Conservation (phyloP, 2,113 vertebrate species). For the Boulengerochromis microlepis region DNA sequence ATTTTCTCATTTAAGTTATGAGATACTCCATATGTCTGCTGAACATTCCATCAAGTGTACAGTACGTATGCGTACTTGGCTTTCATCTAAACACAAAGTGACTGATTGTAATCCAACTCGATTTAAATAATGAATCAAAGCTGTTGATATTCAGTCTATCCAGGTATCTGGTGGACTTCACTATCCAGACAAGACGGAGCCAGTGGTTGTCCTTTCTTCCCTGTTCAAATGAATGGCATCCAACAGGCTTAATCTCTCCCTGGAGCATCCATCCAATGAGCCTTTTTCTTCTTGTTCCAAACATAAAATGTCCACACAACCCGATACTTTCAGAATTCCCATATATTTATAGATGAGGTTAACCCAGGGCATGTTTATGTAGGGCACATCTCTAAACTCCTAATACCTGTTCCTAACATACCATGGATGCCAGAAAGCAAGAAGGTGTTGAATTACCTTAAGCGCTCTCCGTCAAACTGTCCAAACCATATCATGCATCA, state of each 20-base stretch:
- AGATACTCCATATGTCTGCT: neutral
- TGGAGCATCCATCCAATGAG: neutral
- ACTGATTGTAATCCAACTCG: neutral
- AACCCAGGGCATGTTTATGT: neutral
- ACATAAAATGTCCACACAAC: neutral
- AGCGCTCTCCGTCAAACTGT: neutral
- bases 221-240: conserved; percentile 20
- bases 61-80: neutral
- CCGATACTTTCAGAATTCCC: neutral
- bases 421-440: neutral
- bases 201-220: conserved; percentile 27
- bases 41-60: neutral
- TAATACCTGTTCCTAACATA: neutral
- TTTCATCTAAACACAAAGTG: neutral
- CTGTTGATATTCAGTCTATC: neutral
- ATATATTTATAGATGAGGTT: conserved; percentile 3
- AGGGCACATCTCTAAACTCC: neutral
- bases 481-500: neutral
- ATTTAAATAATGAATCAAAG: neutral
- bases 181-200: conserved; percentile 11
- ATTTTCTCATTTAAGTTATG: neutral
- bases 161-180: neutral
- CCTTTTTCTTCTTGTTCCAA: conserved; percentile 12
- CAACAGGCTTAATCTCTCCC: conserved; percentile 8
- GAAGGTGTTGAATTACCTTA: conserved; percentile 13